phyloP scores from a whole-genome alignment of 2,113 vertebrate species.

The Eptatretus burgeri region DNA sequence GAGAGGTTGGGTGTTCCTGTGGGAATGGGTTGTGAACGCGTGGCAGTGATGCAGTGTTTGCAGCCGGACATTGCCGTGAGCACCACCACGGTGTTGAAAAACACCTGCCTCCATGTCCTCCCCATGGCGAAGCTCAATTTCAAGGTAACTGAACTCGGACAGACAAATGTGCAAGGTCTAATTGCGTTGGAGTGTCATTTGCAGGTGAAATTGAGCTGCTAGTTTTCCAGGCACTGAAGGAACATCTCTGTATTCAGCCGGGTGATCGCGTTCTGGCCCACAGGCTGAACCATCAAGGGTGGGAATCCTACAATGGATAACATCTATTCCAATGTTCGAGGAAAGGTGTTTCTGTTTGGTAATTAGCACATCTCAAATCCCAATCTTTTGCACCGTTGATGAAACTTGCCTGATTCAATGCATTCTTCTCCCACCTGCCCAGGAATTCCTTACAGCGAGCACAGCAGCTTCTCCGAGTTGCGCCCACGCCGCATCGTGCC shows the following conservation, averaged over 20 bases:
- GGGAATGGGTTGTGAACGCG: constrained; percentile 48
- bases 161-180: too few relatives aligned
- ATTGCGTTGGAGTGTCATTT: too few relatives aligned
- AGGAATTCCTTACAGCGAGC: constrained; percentile 91
- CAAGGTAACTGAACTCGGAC: constrained; percentile 24
- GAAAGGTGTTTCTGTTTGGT: constrained; percentile 68
- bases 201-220: too few relatives aligned
- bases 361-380: constrained; percentile 7
- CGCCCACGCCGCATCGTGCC: constrained; percentile 61
- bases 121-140: constrained; percentile 80
- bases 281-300: constrained; percentile 71
- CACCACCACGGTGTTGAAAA: too few relatives aligned
- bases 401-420: neutral
- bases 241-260: constrained; percentile 46
- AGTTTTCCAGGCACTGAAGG: constrained; percentile 28
- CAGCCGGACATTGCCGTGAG: constrained; percentile 19
- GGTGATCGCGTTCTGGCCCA: constrained; percentile 70
- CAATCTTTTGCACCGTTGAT: neutral
- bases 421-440: constrained; percentile 12
- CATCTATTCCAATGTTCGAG: constrained; percentile 31
- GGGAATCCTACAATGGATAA: constrained; percentile 23
- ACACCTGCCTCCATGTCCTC: constrained; percentile 45
- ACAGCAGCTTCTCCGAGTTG: constrained; percentile 74
- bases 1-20: constrained; percentile 60
- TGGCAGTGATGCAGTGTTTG: constrained; percentile 48